phyloP scores from a whole-genome alignment of 2,797 vertebrate genomes.

The Sitta carolinensis region DNA sequence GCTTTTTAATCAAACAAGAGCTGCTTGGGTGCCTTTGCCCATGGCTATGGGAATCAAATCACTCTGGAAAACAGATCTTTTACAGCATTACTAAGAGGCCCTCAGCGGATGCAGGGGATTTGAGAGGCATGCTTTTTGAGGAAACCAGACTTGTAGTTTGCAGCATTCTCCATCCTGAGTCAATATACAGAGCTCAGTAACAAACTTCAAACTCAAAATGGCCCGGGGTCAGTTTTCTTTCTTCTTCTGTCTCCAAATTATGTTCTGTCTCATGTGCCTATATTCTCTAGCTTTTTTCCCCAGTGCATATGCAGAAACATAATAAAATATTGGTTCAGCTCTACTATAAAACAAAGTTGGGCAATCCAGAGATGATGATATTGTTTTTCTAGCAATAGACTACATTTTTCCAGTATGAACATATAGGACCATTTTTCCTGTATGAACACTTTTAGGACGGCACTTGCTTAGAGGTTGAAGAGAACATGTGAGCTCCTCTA shows the following conservation, averaged over 20 bases:
- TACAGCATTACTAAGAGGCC: conserved; percentile 56
- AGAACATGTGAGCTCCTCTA: neutral
- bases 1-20: conserved; percentile 66
- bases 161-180: neutral
- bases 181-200: neutral
- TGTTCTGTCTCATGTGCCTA: neutral
- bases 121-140: conserved; percentile 66
- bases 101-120: conserved; percentile 68
- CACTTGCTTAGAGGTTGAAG: neutral
- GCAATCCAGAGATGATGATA: neutral
- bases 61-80: conserved; percentile 66
- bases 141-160: conserved; percentile 39
- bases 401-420: neutral
- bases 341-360: neutral
- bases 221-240: neutral
- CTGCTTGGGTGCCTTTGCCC: conserved; percentile 50
- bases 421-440: neutral
- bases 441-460: neutral
- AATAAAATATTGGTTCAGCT: neutral
- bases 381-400: neutral
- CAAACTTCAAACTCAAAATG: neutral
- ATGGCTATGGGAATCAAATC: conserved; percentile 67
- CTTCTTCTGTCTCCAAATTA: neutral
- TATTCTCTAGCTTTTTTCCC: neutral
- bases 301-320: neutral